Conservation (phyloP, 2,888 invertebrate species). For the Philhelius pedissequus region DNA sequence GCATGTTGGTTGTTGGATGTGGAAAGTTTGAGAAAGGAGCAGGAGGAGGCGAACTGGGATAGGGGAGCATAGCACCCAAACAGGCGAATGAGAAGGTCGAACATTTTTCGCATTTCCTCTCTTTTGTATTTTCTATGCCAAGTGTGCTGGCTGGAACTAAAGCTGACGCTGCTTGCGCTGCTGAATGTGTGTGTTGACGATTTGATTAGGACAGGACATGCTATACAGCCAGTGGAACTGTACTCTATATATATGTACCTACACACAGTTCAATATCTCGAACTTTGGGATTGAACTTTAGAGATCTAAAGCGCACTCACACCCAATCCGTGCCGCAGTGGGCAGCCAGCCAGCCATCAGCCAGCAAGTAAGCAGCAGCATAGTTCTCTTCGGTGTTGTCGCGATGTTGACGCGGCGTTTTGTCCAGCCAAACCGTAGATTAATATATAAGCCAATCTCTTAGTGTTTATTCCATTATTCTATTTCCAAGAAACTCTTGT, state of each 20-base stretch:
- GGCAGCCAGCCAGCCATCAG: slow-evolving; percentile 31
- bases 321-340: slow-evolving; percentile 55
- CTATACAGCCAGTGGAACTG: slow-evolving; percentile 40
- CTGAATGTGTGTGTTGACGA: slow-evolving; percentile 50
- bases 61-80: slow-evolving; percentile 49
- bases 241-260: too few species aligned
- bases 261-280: slow-evolving; percentile 63
- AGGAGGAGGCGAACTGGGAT: neutral
- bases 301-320: slow-evolving; percentile 67
- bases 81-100: slow-evolving; percentile 68
- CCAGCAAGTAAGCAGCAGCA: slow-evolving; percentile 26
- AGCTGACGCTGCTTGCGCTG: neutral
- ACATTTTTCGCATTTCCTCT: slow-evolving; percentile 69
- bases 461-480: slow-evolving; percentile 41
- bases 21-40: neutral
- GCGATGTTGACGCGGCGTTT: slow-evolving; percentile 46
- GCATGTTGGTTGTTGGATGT: neutral
- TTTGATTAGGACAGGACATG: slow-evolving; percentile 65
- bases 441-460: slow-evolving; percentile 22
- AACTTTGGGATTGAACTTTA: slow-evolving; percentile 68
- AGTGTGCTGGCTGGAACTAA: slow-evolving; percentile 34
- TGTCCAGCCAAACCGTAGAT: slow-evolving; percentile 39
- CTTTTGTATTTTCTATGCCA: slow-evolving; percentile 68
- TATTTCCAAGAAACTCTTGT: slow-evolving; percentile 22
- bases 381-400: slow-evolving; percentile 61